These are phyloP conservation scores for Alouatta palliata DNA, from an alignment of 2,113 vertebrate species.

Conservation along the genomic window DNA sequence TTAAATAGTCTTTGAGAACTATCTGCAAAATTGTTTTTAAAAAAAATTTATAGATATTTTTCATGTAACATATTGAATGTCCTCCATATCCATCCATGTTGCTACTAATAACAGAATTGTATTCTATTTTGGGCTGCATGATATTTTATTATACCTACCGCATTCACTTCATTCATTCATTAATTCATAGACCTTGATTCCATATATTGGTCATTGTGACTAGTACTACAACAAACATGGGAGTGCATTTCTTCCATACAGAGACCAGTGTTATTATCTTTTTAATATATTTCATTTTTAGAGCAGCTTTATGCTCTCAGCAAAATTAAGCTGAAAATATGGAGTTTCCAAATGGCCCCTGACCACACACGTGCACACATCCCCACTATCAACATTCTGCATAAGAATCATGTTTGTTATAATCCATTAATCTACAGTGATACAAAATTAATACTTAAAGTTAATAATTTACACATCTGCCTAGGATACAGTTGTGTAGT, in stretches of 20 bases:
- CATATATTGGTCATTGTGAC: not conserved
- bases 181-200: not conserved
- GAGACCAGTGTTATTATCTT: not conserved
- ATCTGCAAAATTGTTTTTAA: not conserved
- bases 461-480: not conserved
- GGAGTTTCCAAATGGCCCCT: not conserved
- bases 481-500: not conserved
- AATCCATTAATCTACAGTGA: accelerated
- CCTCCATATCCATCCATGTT: not conserved
- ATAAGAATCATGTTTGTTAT: not conserved
- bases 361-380: not conserved
- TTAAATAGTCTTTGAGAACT: not conserved
- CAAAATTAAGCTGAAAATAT: not conserved
- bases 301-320: not conserved
- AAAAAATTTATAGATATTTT: not conserved
- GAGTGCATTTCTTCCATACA: not conserved
- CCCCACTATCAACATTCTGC: not conserved
- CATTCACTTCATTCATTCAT: not conserved
- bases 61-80: not conserved
- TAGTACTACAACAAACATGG: not conserved
- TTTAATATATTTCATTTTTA: not conserved
- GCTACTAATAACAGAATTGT: not conserved
- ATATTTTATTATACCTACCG: not conserved
- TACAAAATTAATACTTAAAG: not conserved
- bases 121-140: not conserved